Base-by-base conservation (phyloP, 2,797 vertebrate species). In the Sebastes miniatus region DNA sequence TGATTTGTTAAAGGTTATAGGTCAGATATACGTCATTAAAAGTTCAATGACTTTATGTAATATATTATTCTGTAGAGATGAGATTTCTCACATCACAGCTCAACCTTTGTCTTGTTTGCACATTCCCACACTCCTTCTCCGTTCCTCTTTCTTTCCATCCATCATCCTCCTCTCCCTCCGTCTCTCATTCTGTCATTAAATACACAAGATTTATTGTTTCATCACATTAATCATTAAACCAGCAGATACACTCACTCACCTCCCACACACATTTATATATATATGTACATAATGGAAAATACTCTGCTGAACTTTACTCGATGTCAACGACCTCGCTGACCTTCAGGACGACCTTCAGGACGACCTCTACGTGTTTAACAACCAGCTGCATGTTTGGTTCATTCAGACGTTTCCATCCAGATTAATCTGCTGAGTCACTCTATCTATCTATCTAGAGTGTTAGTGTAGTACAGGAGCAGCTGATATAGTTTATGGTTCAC, bases 211-310 rank as follows among this genome's bases (percentile, higher is more conserved):
- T 79, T 83, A 76, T 79, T 63, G 68, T 73, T 67, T 24, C 4
- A 52, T 79, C 10, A 20, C 56, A 79, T 50, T 63, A 86, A 81
- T 86, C 20, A 86, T 83, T 86, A 79, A 86, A 73, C 68, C 65
- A 10, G 8, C 69, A 56, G 4, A 24, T 3, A 34, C 25, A 67
- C 64, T 25, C 36, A 20, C 16, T 31, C 58, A 29, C 27, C 27
- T 31, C 29, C 8, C 57, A 16, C 25, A 29, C 34, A 34, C 34
- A 34, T 2, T 34, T 34, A 11, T 34, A 34, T 34, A 3, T 32
- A 34, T 11, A 11, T 13, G 0, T 34, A 34, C 6, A 57, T 13
- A 25, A 25, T 57, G 54, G 22, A 57, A 57, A 56, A 24, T 56
- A 4, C 24, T 56, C 20, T 54, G 10, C 8, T 56, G 52, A 22